Conservation (phyloP, 2,888 invertebrate genomes). For the Exephanes ischioxanthus region DNA sequence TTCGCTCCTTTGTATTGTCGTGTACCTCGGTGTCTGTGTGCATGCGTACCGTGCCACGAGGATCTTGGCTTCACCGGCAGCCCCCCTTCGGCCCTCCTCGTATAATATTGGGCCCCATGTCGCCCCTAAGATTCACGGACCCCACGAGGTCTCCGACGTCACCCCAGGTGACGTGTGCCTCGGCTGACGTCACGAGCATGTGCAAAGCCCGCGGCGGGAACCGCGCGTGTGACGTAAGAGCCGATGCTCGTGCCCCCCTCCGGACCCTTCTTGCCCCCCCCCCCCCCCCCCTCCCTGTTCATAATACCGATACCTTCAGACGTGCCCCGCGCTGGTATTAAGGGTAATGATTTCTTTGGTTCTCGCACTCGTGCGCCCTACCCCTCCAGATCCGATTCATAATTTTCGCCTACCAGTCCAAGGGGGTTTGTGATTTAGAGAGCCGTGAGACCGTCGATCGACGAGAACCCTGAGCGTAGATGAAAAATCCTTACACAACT, state of each 20-base stretch:
- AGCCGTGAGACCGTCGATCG: conserved; percentile 61
- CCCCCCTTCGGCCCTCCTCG: conserved; percentile 59
- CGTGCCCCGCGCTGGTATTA: conserved; percentile 61
- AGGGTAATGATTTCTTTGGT: conserved; percentile 70
- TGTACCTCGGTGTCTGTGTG: neutral
- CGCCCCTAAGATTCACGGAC: conserved; percentile 39
- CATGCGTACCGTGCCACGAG: conserved; percentile 55
- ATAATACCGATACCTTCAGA: conserved; percentile 23
- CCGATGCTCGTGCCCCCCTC: conserved; percentile 9
- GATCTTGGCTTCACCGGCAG: conserved; percentile 66
- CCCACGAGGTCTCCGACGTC: conserved; percentile 75
- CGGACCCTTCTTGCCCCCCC: conserved; percentile 18
- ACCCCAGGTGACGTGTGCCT: conserved; percentile 80
- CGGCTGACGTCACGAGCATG: conserved; percentile 80
- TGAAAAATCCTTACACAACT: conserved; percentile 50
- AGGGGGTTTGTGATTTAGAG: conserved; percentile 50
- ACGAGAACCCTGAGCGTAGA: conserved; percentile 60
- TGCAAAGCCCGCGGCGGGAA: conserved; percentile 71
- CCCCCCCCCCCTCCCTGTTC: neutral
- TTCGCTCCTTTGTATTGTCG: conserved; percentile 12
- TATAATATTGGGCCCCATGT: conserved; percentile 71
- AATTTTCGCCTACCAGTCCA: conserved; percentile 54
- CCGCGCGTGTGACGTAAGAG: conserved; percentile 73
- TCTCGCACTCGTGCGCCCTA: conserved; percentile 50
- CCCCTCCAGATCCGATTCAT: conserved; percentile 60